These are phyloP conservation scores for Exocentrus adspersus DNA, from an alignment of 2,888 invertebrate species.

Conservation along the genomic window DNA sequence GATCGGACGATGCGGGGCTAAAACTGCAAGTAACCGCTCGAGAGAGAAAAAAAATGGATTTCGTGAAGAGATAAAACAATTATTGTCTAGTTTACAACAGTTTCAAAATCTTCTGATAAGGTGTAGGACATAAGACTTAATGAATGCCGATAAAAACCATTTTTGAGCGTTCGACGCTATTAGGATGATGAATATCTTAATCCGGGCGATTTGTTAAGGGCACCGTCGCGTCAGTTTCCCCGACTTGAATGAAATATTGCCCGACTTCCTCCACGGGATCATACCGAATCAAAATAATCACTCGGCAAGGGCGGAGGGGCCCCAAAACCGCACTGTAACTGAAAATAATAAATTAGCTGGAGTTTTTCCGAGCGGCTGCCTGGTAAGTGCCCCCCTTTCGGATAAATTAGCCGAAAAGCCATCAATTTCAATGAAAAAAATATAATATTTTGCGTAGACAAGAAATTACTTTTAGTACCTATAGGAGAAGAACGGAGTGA, in stretches of 20 bases:
- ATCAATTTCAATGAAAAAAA: conserved; percentile 30
- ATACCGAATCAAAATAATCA: conserved; percentile 24
- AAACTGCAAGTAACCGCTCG: conserved; percentile 60
- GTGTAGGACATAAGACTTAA: too few species aligned
- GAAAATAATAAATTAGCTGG: conserved; percentile 36
- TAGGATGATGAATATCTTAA: not conserved
- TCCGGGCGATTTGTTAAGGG: not conserved
- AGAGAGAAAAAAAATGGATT: too few species aligned
- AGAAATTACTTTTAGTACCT: too few species aligned
- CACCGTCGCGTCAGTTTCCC: not conserved
- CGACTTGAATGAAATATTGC: not conserved
- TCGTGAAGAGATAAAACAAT: too few species aligned
- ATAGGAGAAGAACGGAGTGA: too few species aligned
- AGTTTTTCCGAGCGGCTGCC: conserved; percentile 30
- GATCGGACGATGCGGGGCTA: conserved; percentile 52
- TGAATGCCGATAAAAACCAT: not conserved
- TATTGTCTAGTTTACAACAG: too few species aligned
- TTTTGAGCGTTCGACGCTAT: not conserved
- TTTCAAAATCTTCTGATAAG: too few species aligned
- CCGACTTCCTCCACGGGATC: conserved; percentile 10
- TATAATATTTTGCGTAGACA: conserved; percentile 6
- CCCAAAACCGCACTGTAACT: conserved; percentile 35
- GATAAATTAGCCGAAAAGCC: conserved; percentile 29
- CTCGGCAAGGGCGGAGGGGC: conserved; percentile 15
- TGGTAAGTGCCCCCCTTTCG: conserved; percentile 21